Percentiles rank a stretch among this genome's conserved stretches.
Conservation (phyloP, 2,888 invertebrate species). For the Lamproptera curius region DNA sequence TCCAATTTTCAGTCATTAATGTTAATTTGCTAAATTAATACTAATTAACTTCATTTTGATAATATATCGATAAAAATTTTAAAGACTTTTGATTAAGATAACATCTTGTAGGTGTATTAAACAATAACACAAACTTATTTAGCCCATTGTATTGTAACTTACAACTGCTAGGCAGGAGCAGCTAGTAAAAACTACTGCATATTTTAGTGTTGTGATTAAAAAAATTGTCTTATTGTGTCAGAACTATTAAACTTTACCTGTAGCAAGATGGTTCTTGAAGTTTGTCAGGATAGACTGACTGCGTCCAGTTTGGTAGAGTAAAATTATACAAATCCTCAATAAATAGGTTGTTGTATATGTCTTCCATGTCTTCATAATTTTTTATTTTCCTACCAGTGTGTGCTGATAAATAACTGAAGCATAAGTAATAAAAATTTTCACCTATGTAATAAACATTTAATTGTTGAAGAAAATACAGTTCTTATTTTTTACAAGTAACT, state of each 20-base stretch:
- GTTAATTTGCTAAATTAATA: too few relatives aligned
- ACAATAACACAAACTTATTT: too few relatives aligned
- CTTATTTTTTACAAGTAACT: background rate
- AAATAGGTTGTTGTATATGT: slow-evolving; percentile 81
- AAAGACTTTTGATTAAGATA: too few relatives aligned
- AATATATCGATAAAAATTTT: too few relatives aligned
- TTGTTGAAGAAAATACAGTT: background rate
- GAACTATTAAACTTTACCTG: slow-evolving; percentile 47
- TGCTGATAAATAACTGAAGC: slow-evolving; percentile 78
- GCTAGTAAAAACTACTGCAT: background rate
- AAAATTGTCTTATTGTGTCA: background rate
- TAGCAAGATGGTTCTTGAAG: slow-evolving; percentile 80
- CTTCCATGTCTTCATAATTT: slow-evolving; percentile 74
- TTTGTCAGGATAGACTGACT: slow-evolving; percentile 81
- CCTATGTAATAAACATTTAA: too few relatives aligned
- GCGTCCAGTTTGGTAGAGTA: slow-evolving; percentile 83
- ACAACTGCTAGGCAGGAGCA: too few relatives aligned
- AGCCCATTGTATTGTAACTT: too few relatives aligned
- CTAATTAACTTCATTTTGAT: too few relatives aligned
- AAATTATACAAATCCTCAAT: slow-evolving; percentile 83
- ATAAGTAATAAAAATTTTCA: background rate
- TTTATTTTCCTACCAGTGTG: slow-evolving; percentile 79
- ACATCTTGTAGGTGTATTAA: too few relatives aligned
- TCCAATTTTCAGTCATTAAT: too few relatives aligned
- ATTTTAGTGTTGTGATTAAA: background rate